Evolutionary conservation across 2,888 invertebrate genomes (phyloP), one percentile per base, ranked within the genome.

Genomic region (Dromius quadrimaculatus): DNA sequence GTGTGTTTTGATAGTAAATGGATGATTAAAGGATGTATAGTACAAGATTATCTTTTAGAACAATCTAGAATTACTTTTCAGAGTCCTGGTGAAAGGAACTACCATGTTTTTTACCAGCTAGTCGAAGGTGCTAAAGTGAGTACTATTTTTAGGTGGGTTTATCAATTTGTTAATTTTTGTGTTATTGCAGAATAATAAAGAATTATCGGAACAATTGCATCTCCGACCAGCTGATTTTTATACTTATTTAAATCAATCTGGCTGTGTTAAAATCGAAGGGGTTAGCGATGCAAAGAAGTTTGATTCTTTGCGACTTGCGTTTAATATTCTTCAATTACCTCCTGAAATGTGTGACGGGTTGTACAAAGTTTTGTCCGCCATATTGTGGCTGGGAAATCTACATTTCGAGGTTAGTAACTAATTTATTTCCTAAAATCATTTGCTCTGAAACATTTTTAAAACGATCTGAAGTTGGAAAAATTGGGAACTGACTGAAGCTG

Each of bases 51-150:
- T 81, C 85, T 96, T 62, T 84, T 96, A 72, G 96, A 96, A 80
- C 92, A 95, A 78, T 95, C 94, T 15, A 87, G 96, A 74, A 93
- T 96, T 78, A 95, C 95, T 0, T 94, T 94, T 77, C 95, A 95
- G 76, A 92, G 94, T 76, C 88, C 90, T 0, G 89, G 91, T 20
- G 96, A 96, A 82, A 87, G 95, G 65, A 95, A 95, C 82, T 95
- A 95, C 80, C 95, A 95, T 79, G 95, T 96, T 34, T 92, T 96
- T 82, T 96, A 96, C 82, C 94, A 95, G 79, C 86, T 96, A 70
- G 92, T 94, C 1, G 94, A 94, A 76, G 95, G 93, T 36, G 94
- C 92, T 36, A 90, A 90, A 86, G 89, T 89, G 80, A 76, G 75
- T 63, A 71, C 13, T 61, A 28, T n/a, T n/a, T n/a, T n/a, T n/a